Conservation (phyloP, 2,113 vertebrate species). For the Hiodon alosoides region DNA sequence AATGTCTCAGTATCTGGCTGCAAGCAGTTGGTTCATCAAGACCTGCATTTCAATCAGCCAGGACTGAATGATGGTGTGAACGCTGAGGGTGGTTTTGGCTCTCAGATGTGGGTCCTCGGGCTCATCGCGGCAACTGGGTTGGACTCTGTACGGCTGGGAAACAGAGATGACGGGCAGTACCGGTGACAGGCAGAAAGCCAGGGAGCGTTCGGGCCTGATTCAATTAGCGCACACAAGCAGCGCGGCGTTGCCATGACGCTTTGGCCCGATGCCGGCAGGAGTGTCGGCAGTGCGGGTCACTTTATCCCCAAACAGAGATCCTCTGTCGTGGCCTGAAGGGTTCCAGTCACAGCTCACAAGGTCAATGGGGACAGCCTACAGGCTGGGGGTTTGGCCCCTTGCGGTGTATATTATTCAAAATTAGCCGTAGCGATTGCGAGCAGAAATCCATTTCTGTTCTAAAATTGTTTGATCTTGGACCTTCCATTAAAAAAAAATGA, state of each 20-base stretch:
- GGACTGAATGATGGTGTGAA: no score
- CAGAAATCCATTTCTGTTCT: no score
- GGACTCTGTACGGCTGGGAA: not conserved
- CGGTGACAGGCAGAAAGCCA: constrained; percentile 5
- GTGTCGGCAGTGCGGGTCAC: not conserved
- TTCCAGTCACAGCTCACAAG: not conserved
- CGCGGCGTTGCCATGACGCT: not conserved
- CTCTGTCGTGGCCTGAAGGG: not conserved
- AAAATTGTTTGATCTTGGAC: no score
- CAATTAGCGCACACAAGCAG: not conserved
- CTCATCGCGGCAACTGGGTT: not conserved
- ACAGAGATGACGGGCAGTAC: not conserved
- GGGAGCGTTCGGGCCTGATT: constrained; percentile 7
- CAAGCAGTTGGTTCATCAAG: not conserved
- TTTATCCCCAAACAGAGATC: not conserved
- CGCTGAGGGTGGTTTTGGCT: no score
- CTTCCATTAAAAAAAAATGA: no score
- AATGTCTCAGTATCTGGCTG: no score
- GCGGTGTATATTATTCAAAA: no score
- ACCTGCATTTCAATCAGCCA: not conserved
- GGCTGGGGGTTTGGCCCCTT: not conserved
- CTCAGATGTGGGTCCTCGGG: no score
- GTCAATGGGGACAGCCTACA: not conserved
- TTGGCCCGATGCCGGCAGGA: not conserved
- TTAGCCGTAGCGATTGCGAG: no score